A percentile compares a stretch with the other conserved stretches of the same genome.
Evolutionary conservation across 53 echinoderm and acorn worm genomes (phyloP).

Genomic region (Mesocentrotus franciscanus): DNA sequence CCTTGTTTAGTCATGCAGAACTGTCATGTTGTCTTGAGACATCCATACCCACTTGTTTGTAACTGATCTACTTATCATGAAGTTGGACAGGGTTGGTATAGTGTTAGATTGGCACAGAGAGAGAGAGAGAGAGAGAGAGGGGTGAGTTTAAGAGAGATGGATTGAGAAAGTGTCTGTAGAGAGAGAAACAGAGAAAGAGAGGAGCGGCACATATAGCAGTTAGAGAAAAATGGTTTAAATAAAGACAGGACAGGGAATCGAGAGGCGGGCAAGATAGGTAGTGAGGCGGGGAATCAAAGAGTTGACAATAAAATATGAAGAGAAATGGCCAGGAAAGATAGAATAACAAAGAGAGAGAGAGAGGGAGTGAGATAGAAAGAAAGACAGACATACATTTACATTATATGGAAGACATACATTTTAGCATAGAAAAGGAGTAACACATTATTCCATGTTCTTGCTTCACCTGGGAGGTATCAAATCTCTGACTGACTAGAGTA

Average conservation of each 20-base stretch:
- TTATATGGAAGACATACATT: neutral
- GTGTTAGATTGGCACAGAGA: neutral
- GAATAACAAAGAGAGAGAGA: neutral
- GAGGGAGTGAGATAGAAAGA: neutral
- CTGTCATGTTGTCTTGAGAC: neutral
- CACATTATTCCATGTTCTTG: neutral
- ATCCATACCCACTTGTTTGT: neutral
- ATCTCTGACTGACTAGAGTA: neutral
- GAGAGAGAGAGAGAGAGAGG: neutral
- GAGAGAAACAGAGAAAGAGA: neutral
- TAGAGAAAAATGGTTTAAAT: no score
- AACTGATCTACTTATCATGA: neutral
- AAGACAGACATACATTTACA: neutral
- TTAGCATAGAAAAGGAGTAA: neutral
- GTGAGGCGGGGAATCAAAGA: neutral
- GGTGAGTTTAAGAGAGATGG: neutral
- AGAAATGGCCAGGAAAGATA: neutral
- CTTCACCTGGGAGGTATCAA: neutral
- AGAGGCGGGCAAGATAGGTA: neutral
- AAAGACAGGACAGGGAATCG: no score
- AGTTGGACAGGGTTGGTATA: neutral
- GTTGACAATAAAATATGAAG: neutral
- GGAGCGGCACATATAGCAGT: no score
- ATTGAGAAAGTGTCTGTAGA: neutral
- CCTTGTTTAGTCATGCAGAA: neutral